Conservation (phyloP, 1,140 invertebrate genomes). For the Drosophila neocordata region DNA sequence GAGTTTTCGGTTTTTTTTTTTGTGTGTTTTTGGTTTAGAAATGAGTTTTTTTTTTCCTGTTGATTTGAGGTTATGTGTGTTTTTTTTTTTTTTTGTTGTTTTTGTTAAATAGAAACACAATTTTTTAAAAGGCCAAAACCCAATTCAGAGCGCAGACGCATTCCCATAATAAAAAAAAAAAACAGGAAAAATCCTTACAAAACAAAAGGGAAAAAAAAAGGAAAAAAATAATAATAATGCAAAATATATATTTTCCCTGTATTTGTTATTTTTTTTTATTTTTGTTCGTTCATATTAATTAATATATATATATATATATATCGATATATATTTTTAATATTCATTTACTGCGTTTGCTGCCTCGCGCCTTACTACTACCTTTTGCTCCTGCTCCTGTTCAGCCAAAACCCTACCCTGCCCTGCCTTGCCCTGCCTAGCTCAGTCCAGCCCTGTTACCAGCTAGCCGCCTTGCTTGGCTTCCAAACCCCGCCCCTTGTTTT, state of each 20-base stretch:
- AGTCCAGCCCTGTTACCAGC: background rate
- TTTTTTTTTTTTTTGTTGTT: background rate
- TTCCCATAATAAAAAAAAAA: no score
- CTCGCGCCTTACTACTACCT: background rate
- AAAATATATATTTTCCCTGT: slow-evolving; percentile 19
- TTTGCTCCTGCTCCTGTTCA: background rate
- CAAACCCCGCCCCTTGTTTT: background rate
- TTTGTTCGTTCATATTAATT: slow-evolving; percentile 48
- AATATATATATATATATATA: no score
- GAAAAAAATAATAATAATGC: slow-evolving; percentile 16
- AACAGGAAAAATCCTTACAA: background rate
- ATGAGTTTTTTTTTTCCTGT: background rate
- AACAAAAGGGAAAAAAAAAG: background rate
- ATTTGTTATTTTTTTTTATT: slow-evolving; percentile 14
- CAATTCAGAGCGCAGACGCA: background rate
- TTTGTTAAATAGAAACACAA: background rate
- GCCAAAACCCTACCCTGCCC: no score
- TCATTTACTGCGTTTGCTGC: slow-evolving; percentile 12
- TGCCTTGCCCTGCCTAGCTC: background rate
- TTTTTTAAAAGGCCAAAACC: background rate
- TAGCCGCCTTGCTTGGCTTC: background rate
- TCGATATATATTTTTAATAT: slow-evolving; percentile 48
- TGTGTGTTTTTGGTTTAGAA: slow-evolving; percentile 6
- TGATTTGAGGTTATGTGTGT: background rate
- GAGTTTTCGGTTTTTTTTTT: background rate